phyloP scores from a whole-genome alignment of 1,140 invertebrate genomes.

The Tetragnatha versicolor region DNA sequence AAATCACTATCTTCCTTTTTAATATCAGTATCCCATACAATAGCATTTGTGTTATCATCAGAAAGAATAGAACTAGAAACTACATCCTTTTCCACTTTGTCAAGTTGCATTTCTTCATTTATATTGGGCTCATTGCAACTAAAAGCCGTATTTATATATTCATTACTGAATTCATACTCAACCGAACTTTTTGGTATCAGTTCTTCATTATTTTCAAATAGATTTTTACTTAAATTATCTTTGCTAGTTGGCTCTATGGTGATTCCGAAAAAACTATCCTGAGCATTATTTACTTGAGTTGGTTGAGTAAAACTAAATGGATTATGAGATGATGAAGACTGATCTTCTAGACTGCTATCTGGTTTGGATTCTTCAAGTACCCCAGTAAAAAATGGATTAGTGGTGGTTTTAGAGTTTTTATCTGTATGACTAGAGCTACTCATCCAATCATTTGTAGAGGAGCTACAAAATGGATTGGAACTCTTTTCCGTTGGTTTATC shows the following conservation, averaged over 20 bases:
- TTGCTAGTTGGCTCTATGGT: conserved; percentile 26
- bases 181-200: not conserved
- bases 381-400: conserved; percentile 45
- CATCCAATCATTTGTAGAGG: conserved; percentile 15
- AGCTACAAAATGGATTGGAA: conserved; percentile 46
- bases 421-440: conserved; percentile 13
- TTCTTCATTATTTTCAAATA: conserved; percentile 31
- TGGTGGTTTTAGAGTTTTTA: conserved; percentile 20
- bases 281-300: not conserved
- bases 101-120: not conserved
- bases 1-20: conserved; percentile 9
- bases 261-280: conserved; percentile 40
- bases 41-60: too few relatives aligned
- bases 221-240: conserved; percentile 16
- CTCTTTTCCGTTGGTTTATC: conserved; percentile 31
- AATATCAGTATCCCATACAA: conserved; percentile 23
- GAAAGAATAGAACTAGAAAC: too few relatives aligned
- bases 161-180: not conserved
- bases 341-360: conserved; percentile 7
- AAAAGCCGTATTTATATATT: conserved; percentile 27
- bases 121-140: not conserved
- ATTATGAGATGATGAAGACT: conserved; percentile 27
- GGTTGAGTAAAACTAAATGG: conserved; percentile 35
- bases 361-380: not conserved
- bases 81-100: not conserved